These are phyloP conservation scores for Protobothrops flavoviridis DNA, from an alignment of 2,113 vertebrate genomes.

Conservation along the genomic window DNA sequence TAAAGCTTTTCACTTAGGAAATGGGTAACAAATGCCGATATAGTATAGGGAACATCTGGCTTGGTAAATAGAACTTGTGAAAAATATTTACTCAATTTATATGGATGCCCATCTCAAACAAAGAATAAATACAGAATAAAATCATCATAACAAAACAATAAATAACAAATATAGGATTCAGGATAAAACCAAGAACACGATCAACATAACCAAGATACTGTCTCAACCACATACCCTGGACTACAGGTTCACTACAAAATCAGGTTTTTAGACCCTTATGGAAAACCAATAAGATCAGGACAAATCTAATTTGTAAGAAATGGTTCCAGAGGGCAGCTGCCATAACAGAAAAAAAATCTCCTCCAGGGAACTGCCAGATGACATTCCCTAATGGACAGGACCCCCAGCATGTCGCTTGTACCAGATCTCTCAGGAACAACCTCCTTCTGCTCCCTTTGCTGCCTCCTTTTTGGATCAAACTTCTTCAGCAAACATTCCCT, in stretches of 20 bases:
- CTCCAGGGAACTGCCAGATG: neutral
- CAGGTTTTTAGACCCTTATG: neutral
- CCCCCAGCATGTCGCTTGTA: neutral
- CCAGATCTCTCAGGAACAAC: neutral
- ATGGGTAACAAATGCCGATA: neutral
- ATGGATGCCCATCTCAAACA: neutral
- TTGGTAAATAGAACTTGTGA: neutral
- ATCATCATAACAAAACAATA: neutral
- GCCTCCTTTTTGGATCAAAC: neutral
- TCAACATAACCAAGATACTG: neutral
- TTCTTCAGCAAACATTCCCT: neutral
- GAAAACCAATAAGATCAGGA: neutral
- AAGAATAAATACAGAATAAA: neutral
- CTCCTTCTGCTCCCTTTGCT: neutral
- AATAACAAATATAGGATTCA: neutral
- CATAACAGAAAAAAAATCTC: neutral
- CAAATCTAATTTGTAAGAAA: neutral
- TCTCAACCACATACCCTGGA: neutral
- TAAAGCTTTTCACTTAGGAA: neutral
- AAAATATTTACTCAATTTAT: neutral
- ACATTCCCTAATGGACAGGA: neutral
- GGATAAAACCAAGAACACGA: neutral
- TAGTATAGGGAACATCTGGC: neutral
- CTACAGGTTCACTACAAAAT: neutral
- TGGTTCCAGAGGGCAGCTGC: neutral